These are phyloP conservation scores for Rhinichthys osculus DNA, from an alignment of 2,797 vertebrate genomes.

Conservation along the genomic window DNA sequence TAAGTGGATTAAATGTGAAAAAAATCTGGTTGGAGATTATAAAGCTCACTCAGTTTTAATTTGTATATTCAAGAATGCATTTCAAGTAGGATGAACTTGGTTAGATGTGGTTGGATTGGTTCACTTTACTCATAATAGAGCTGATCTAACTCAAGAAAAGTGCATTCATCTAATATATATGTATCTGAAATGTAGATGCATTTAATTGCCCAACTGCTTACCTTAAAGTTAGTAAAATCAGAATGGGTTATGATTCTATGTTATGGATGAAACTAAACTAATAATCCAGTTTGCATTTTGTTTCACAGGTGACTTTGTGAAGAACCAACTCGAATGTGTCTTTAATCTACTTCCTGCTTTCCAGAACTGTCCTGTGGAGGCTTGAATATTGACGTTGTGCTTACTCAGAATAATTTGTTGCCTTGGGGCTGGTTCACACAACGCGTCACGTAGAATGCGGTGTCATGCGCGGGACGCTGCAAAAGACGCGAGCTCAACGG, in stretches of 20 bases:
- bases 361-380: not conserved
- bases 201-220: not conserved
- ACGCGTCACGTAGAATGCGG: too few species aligned
- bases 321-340: not conserved
- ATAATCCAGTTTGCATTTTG: not conserved
- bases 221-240: not conserved
- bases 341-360: not conserved
- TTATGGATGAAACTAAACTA: not conserved
- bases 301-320: conserved; percentile 7
- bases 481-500: too few species aligned
- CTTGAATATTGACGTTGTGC: not conserved
- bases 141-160: not conserved
- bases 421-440: not conserved
- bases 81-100: not conserved
- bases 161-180: not conserved
- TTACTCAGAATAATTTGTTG: not conserved
- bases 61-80: not conserved
- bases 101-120: not conserved
- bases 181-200: not conserved
- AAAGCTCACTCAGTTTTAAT: not conserved
- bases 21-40: conserved; percentile 13
- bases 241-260: not conserved
- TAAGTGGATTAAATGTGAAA: not conserved
- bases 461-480: too few species aligned
- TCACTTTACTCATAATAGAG: not conserved